A percentile compares a stretch with the other conserved stretches of the same genome.
Conservation (phyloP, 2,888 invertebrate genomes). For the Cybosia mesomella region DNA sequence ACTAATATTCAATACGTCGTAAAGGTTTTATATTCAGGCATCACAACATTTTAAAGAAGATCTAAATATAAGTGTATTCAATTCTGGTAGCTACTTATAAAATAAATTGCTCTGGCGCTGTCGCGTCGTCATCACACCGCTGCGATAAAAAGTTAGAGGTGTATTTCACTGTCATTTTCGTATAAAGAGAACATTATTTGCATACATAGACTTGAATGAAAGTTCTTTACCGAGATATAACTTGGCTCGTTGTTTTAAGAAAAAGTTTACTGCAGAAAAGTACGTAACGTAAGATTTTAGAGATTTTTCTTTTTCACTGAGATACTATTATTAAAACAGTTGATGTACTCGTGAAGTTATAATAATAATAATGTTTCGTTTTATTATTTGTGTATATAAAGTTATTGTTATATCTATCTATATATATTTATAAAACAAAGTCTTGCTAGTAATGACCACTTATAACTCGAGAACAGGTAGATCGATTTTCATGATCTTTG, state of each 20-base stretch:
- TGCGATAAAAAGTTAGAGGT: conserved; percentile 32
- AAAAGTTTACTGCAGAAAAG: conserved; percentile 9
- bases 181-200: conserved; percentile 34
- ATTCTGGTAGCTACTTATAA: conserved; percentile 23
- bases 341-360: background rate
- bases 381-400: no score
- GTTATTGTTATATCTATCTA: no score
- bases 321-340: background rate
- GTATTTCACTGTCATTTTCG: conserved; percentile 27
- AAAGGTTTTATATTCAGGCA: background rate
- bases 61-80: conserved; percentile 8
- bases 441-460: no score
- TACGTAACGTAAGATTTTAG: background rate
- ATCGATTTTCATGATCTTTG: no score
- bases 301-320: background rate
- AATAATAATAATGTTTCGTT: background rate
- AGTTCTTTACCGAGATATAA: conserved; percentile 20
- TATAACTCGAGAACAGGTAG: no score
- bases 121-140: conserved; percentile 17
- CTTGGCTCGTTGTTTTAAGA: conserved; percentile 16
- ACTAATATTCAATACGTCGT: no score
- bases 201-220: conserved; percentile 27
- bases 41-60: conserved; percentile 9
- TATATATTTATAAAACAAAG: no score
- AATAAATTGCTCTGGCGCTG: conserved; percentile 22